These are phyloP conservation scores for Eulemur coronatus DNA, from an alignment of 2,797 vertebrate genomes.

Conservation along the genomic window DNA sequence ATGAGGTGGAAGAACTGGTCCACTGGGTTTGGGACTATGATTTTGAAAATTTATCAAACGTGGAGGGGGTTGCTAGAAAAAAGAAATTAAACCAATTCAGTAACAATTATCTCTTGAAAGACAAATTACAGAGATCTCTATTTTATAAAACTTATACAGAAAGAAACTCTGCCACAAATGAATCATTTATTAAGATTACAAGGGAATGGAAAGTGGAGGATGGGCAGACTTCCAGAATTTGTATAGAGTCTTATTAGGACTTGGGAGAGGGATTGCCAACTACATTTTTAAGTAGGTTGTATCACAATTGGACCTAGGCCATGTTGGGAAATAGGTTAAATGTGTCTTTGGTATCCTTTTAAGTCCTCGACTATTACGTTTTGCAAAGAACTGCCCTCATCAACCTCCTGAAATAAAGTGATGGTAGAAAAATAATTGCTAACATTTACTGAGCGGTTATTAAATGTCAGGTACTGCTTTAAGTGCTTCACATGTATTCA, in stretches of 20 bases:
- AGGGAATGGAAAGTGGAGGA: not conserved
- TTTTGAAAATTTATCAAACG: constrained; percentile 88
- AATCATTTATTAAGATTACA: not conserved
- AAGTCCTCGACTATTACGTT: not conserved
- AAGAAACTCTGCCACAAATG: constrained; percentile 12
- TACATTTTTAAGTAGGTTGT: not conserved
- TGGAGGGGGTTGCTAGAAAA: constrained; percentile 83
- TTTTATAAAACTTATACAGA: not conserved
- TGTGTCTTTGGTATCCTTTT: not conserved
- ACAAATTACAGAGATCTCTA: constrained; percentile 17
- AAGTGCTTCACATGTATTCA: not conserved
- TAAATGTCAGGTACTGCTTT: not conserved
- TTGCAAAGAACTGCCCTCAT: not conserved
- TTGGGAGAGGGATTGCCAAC: not conserved
- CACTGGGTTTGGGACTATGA: constrained; percentile 84
- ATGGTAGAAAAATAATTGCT: not conserved
- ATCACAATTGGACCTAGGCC: not conserved
- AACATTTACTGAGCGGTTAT: not conserved
- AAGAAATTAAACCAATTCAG: constrained; percentile 38
- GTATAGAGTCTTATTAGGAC: not conserved
- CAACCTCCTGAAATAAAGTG: not conserved
- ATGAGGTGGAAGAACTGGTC: constrained; percentile 83
- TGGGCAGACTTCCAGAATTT: not conserved
- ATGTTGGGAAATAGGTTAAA: not conserved
- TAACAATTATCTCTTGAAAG: constrained; percentile 27